Conservation (phyloP, 1,140 invertebrate genomes). For the Sycophaga agraensis region DNA sequence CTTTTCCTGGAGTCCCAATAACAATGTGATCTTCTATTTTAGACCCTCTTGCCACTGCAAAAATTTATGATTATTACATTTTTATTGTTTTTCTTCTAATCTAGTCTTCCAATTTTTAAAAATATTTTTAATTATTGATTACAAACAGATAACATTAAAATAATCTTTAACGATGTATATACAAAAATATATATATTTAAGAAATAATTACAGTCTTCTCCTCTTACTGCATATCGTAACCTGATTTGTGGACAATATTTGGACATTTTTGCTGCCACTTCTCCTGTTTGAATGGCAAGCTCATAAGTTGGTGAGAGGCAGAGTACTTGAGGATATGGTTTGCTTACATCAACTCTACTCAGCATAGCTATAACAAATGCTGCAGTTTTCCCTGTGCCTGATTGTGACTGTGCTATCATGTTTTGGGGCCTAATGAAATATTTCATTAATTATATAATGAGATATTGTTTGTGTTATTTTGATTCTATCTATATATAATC, state of each 20-base stretch:
- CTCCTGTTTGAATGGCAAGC: constrained; percentile 93
- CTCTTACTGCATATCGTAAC: constrained; percentile 88
- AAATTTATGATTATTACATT: constrained; percentile 12
- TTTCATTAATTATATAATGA: too few relatives aligned
- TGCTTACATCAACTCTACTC: constrained; percentile 79
- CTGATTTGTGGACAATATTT: constrained; percentile 87
- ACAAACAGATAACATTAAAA: too few relatives aligned
- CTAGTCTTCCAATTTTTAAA: too few relatives aligned
- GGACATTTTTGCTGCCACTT: constrained; percentile 92
- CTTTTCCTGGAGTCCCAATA: constrained; percentile 93
- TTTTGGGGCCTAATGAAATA: constrained; percentile 72
- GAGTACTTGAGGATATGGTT: constrained; percentile 85
- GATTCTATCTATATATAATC: too few relatives aligned
- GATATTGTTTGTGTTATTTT: too few relatives aligned
- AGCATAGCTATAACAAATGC: constrained; percentile 97
- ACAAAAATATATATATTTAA: too few relatives aligned
- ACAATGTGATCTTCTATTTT: constrained; percentile 89
- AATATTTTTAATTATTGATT: too few relatives aligned
- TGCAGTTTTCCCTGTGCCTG: constrained; percentile 98
- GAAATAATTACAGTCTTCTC: constrained; percentile 76
- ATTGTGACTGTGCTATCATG: constrained; percentile 98
- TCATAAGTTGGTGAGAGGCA: constrained; percentile 97
- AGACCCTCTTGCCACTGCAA: constrained; percentile 64
- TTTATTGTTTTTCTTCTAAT: too few relatives aligned
- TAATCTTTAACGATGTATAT: too few relatives aligned